Base-by-base conservation (phyloP, 2,113 vertebrate genomes). In the Cyprinus carpio region DNA sequence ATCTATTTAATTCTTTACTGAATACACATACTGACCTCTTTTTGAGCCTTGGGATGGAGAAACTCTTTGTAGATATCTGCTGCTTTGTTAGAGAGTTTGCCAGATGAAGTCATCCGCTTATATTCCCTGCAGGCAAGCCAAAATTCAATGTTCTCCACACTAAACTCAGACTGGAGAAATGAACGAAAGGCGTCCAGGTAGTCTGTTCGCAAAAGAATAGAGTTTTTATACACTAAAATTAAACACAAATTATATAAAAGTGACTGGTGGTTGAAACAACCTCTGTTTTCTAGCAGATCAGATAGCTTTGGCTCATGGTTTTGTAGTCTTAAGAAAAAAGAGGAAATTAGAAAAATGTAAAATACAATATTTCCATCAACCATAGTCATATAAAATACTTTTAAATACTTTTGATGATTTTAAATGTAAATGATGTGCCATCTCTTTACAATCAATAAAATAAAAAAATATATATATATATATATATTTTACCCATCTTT, bases 101-200 rank as follows among this genome's bases (percentile, higher is more conserved):
- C 88, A 0, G 81, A 20, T 10, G 93, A 90, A 13, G 65, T 46
- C 40, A 76, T 90, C 23, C 74, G 83, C 81, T 75, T 92, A 43
- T 92, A 94, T 56, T 93, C 91, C 65, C 93, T 91, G 71, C 94
- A 94, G 5, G 92, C 92, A 0, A 94, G 88, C 93, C 94, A 95
- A 90, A 95, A 93, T 31, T 93, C 91, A 4, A 94, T 79, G 89
- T 94, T 94, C 87, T 94, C 93, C 6, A 92, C 92, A n/a, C 94
- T 94, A 87, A 92, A 95, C 89, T 95, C 94, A 0, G 93, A 92
- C 81, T 87, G 82, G 18, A 95, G 91, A 78, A 94, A 95, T 11
- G 84, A 60, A 1, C 72, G 87, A 87, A 95, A 95, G 0, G 92
- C 91, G 11, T 86, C 89, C 37, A 90, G 86, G 76, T 84, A 90